Evolutionary conservation across 2,888 invertebrate genomes (phyloP).

Genomic region (Leucophenga montana): DNA sequence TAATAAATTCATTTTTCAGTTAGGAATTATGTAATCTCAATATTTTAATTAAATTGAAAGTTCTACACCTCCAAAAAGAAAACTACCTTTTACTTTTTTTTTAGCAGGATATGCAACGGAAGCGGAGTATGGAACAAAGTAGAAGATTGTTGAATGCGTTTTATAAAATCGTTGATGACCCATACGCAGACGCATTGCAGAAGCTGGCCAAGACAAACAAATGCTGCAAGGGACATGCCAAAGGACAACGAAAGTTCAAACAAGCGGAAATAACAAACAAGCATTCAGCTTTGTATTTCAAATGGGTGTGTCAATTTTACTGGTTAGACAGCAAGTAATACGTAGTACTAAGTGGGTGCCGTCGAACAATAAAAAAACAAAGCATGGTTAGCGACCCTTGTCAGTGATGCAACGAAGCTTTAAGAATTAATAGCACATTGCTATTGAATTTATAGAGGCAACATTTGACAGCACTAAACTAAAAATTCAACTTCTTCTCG

Average conservation of each 20-base stretch:
- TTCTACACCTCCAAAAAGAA: too few species aligned
- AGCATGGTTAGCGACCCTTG: constrained; percentile 45
- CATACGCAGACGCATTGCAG: constrained; percentile 4
- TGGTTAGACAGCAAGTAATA: too few species aligned
- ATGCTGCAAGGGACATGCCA: background rate
- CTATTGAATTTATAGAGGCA: constrained; percentile 55
- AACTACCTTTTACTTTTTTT: background rate
- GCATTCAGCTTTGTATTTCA: background rate
- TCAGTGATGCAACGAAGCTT: constrained; percentile 58
- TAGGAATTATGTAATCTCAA: too few species aligned
- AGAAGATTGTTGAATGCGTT: constrained; percentile 50
- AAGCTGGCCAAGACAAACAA: constrained; percentile 8
- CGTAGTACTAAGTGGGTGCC: background rate
- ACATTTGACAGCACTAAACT: constrained; percentile 24
- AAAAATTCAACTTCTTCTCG: background rate
- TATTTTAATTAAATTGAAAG: too few species aligned
- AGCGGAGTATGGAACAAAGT: constrained; percentile 32
- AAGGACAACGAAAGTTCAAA: background rate
- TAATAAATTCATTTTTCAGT: too few species aligned
- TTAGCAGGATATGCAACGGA: background rate
- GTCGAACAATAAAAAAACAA: constrained; percentile 33
- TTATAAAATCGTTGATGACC: constrained; percentile 39
- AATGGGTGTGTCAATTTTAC: constrained; percentile 13
- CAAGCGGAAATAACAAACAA: constrained; percentile 23
- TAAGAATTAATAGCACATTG: constrained; percentile 60